These are phyloP conservation scores for Campoplex nolae DNA, from an alignment of 2,888 invertebrate species.

Conservation along the genomic window DNA sequence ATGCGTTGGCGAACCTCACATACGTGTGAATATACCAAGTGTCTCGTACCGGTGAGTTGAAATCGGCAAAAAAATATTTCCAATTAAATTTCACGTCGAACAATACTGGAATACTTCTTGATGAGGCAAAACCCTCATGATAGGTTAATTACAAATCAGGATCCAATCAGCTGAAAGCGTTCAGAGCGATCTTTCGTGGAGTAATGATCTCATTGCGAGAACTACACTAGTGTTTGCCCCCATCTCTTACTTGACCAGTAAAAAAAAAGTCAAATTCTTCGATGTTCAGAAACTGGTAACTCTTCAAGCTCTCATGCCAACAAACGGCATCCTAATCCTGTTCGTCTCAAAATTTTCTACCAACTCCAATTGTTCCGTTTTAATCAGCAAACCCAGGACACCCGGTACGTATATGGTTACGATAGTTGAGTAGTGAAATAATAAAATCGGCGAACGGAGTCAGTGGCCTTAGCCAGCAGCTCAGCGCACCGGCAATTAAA, in stretches of 20 bases:
- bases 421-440: conserved; percentile 59
- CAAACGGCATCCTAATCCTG: not conserved
- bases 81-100: not conserved
- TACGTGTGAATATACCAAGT: not conserved
- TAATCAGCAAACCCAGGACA: not conserved
- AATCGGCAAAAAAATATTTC: not conserved
- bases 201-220: too few species aligned
- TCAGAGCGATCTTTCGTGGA: too few species aligned
- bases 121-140: not conserved
- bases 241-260: not conserved
- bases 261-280: not conserved
- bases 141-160: not conserved
- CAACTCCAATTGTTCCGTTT: not conserved
- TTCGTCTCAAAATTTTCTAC: not conserved
- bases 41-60: not conserved
- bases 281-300: not conserved
- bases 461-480: conserved; percentile 67
- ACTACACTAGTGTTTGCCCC: too few species aligned
- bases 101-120: not conserved
- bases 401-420: conserved; percentile 21
- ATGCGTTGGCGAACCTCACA: not conserved
- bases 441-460: conserved; percentile 66
- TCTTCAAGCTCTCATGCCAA: not conserved
- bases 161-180: not conserved
- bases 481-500: conserved; percentile 79